Evolutionary conservation across 2,113 vertebrate genomes (phyloP), one percentile per base, ranked within the genome.

Genomic region (Hippopotamus amphibius): DNA sequence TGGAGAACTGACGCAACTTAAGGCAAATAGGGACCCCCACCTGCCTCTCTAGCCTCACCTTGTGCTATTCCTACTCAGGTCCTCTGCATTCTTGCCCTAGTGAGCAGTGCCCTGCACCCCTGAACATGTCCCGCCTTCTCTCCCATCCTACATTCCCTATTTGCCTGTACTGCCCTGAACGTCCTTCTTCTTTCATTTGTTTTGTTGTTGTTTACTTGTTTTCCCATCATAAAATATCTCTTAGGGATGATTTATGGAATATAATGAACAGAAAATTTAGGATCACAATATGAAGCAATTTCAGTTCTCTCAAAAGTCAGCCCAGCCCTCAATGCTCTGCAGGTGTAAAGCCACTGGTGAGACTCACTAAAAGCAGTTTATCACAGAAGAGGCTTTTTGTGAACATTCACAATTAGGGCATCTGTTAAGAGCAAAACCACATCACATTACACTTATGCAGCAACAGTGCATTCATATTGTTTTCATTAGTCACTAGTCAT

Each of bases 221-320:
- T 98, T 99, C 99, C 99, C 99, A 99, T 99, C 99, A 99, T 99
- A 99, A 99, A 99, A 99, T 99, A 99, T 99, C 99, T 99, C 99
- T 99, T 99, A 99, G 98, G 98, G 99, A 99, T 99, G 99, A 99
- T 99, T 99, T 97, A 99, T 99, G 98, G 98, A 98, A 99, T 99
- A 99, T 99, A 99, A 99, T 99, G 99, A 99, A 99, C 99, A 99
- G 99, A 99, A 99, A 99, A 99, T 99, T 99, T 99, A 99, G 98
- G 99, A 99, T 99, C 99, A 99, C 99, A 99, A 99, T 99, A 99
- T 99, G 99, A 99, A 99, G 99, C 99, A 57, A 99, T 99, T 98
- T 99, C 98, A 99, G 98, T 98, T 97, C 89, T 99, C 98, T 99
- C 98, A 98, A 98, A 95, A 99, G 99, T 99, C 99, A 98, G 98